Base-by-base conservation (phyloP, 2,797 vertebrate genomes). In the Morus bassanus region DNA sequence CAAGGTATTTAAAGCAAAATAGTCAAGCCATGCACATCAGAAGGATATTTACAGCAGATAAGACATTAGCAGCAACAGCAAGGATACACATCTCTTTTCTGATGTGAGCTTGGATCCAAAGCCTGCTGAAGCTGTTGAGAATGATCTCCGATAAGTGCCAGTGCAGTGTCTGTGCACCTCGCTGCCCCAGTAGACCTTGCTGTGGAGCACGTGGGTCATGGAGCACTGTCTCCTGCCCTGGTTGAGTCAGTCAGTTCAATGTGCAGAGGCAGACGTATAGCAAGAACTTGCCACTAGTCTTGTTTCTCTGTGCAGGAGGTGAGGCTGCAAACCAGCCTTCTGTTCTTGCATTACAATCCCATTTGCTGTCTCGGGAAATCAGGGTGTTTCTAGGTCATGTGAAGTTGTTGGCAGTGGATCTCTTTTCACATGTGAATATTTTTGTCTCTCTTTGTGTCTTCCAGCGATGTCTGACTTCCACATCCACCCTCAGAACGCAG, bases 401-500 rank as follows among this genome's bases (percentile, higher is more conserved):
- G 53, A 74, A 69, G 59, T 18, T 78, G 53, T 46, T 64, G 67
- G 8, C n/a, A 11, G 12, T 39, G 53, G 15, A 24, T 67, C 25
- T 63, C 59, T 65, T 69, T 43, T 89, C 57, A 69, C 15, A 10
- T 3, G 2, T 74, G 51, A 56, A 69, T 57, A 13, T 92, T 76
- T 91, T 84, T 77, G 17, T 81, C 81, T 89, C 48, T 95, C 33
- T 70, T 77, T 88, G 31, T 96, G 75, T 89, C 68, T 92, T 80
- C 54, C 97, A 99, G 99, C 99, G 2, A 99, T 99, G 99, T 99
- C 99, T 1, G 98, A 99, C 91, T 99, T 99, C 98, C 99, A 99
- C n/a, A 98, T 99, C 93, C 99, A 99, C 70, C 99, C 99, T n/a
- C 98, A 98, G 97, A 98, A 98, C 0, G 98, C 99, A 4, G 97